Conservation (phyloP, 1,140 invertebrate species). For the Ceratoteleas bidentatus region DNA sequence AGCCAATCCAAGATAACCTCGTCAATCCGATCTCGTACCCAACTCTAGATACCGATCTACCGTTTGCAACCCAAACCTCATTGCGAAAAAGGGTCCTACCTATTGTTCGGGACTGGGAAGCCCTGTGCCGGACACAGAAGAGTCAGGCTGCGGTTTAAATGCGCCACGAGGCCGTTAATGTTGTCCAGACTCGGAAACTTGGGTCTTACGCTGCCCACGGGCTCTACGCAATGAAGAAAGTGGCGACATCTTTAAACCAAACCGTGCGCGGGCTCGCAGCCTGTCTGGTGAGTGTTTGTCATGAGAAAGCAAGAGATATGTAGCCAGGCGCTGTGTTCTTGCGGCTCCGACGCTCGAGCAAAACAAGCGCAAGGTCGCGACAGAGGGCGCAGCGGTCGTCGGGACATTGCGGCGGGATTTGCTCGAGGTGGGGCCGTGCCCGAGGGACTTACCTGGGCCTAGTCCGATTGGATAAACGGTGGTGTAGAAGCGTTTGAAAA, state of each 20-base stretch:
- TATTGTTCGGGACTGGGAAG: conserved; percentile 81
- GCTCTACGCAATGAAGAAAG: conserved; percentile 82
- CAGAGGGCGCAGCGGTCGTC: background rate
- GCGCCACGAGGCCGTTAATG: conserved; percentile 84
- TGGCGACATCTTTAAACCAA: conserved; percentile 47
- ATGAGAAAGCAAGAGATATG: conserved; percentile 47
- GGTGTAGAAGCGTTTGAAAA: conserved; percentile 30
- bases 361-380: conserved; percentile 2
- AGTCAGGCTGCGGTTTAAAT: conserved; percentile 78
- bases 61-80: no score
- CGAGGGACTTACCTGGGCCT: conserved; percentile 32
- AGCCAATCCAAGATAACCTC: no score
- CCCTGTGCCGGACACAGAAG: conserved; percentile 35
- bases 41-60: background rate
- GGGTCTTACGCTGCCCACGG: conserved; percentile 84
- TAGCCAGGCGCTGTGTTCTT: conserved; percentile 37
- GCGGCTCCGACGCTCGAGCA: conserved; percentile 32
- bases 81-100: conserved; percentile 67
- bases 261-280: background rate
- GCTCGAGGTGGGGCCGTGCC: background rate
- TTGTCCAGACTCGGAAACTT: conserved; percentile 86
- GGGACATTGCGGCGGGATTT: no score
- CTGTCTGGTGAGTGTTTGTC: conserved; percentile 22
- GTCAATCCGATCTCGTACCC: no score
- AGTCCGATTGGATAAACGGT: no score